A percentile compares a stretch with the other conserved stretches of the same genome.
phyloP scores from a whole-genome alignment of 2,113 vertebrate species.

The Oncorhynchus masou region DNA sequence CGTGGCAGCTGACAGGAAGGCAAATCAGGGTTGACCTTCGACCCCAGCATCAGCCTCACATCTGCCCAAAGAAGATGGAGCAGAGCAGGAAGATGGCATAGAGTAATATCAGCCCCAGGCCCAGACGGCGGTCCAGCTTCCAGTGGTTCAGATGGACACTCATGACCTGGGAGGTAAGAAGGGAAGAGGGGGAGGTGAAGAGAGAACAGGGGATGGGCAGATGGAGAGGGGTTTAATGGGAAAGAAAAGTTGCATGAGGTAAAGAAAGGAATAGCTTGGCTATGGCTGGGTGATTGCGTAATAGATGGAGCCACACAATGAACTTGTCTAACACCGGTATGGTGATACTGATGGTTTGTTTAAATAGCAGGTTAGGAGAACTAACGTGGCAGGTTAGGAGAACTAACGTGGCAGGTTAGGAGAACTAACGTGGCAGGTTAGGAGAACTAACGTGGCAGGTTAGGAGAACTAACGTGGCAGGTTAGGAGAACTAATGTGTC shows the following conservation, averaged over 20 bases:
- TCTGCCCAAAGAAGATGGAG: constrained; percentile 77
- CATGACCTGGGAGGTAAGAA: constrained; percentile 57
- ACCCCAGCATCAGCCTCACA: constrained; percentile 57
- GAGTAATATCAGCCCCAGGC: constrained; percentile 72
- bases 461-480: too few species aligned
- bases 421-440: too few species aligned
- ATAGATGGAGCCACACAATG: too few species aligned
- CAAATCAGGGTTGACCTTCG: constrained; percentile 21
- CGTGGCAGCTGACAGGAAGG: constrained; percentile 21
- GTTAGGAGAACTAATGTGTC: too few species aligned
- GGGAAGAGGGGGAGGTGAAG: neutral
- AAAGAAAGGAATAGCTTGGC: neutral
- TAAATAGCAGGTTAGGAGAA: too few species aligned
- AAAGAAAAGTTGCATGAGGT: neutral
- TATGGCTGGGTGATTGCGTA: neutral
- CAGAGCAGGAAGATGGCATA: constrained; percentile 78
- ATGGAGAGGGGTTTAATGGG: neutral
- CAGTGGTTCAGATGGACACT: constrained; percentile 77
- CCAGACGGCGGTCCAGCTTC: constrained; percentile 76
- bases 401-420: too few species aligned
- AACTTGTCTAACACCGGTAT: too few species aligned
- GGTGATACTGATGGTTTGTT: too few species aligned
- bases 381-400: too few species aligned
- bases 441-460: too few species aligned
- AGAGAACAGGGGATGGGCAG: too few species aligned